Percentiles rank a stretch among this genome's conserved stretches.
phyloP scores from a whole-genome alignment of 1,140 invertebrate species.

The Drosophila erecta region DNA sequence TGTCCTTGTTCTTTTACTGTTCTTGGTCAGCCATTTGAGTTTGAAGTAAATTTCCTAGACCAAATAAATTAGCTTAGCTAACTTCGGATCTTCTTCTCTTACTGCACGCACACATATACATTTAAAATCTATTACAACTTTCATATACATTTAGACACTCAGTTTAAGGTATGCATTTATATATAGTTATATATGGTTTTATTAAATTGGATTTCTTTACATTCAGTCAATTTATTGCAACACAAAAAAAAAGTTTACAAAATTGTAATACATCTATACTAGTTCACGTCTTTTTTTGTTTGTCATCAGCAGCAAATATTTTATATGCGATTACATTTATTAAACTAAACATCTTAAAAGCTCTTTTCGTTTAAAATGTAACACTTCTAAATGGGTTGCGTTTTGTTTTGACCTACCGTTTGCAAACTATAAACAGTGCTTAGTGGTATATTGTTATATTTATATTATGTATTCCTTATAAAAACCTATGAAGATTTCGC shows the following conservation, averaged over 20 bases:
- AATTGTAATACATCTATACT: conserved; percentile 5
- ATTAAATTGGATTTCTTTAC: conserved; percentile 44
- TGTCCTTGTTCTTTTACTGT: not conserved
- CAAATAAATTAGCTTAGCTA: conserved; percentile 42
- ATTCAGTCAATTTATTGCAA: conserved; percentile 80
- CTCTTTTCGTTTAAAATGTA: conserved; percentile 35
- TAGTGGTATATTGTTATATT: conserved; percentile 4
- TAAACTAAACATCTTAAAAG: conserved; percentile 43
- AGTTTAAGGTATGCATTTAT: conserved; percentile 44
- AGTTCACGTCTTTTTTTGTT: conserved; percentile 24
- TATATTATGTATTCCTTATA: conserved; percentile 5
- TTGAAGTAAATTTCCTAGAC: conserved; percentile 2
- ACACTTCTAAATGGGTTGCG: conserved; percentile 22
- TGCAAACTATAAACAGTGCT: conserved; percentile 52
- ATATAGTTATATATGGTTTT: conserved; percentile 25
- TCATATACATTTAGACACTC: conserved; percentile 68
- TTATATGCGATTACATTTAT: conserved; percentile 7
- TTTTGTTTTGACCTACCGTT: conserved; percentile 8
- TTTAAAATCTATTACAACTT: conserved; percentile 56
- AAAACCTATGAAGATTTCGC: conserved; percentile 13
- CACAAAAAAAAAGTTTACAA: conserved; percentile 43
- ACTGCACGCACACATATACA: conserved; percentile 44
- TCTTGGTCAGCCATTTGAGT: conserved; percentile 4
- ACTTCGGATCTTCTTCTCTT: conserved; percentile 3
- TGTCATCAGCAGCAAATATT: conserved; percentile 17